Conservation (phyloP, 1,140 invertebrate species). For the Coenobita brevimanus region DNA sequence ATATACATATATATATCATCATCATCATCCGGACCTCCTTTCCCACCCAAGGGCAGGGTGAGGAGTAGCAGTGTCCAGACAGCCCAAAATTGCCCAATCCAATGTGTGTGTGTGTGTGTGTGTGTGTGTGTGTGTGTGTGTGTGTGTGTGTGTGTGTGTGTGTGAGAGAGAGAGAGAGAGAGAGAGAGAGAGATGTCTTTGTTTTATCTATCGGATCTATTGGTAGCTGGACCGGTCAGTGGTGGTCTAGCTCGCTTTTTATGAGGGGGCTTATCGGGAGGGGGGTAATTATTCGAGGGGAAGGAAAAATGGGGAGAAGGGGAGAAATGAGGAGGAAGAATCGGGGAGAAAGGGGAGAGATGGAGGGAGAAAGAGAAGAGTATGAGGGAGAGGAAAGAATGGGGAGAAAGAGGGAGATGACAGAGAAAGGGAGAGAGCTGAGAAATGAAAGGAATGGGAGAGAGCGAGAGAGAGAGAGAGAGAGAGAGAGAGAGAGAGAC, state of each 20-base stretch:
- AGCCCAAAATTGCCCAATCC: neutral
- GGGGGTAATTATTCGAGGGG: constrained; percentile 32
- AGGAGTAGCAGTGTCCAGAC: too few species aligned
- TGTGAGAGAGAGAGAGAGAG: too few species aligned
- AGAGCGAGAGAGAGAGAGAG: constrained; percentile 4
- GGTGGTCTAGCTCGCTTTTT: constrained; percentile 29
- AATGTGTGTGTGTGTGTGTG: neutral
- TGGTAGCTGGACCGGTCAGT: constrained; percentile 45
- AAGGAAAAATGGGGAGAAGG: neutral
- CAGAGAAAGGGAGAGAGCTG: neutral
- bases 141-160: neutral
- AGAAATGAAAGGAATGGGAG: neutral
- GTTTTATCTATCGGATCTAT: constrained; percentile 46
- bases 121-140: neutral
- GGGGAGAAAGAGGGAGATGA: neutral
- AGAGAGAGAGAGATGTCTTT: too few species aligned
- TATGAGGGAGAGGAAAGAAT: neutral
- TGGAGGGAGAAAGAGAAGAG: neutral
- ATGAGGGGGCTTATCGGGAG: constrained; percentile 1
- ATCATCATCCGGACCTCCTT: too few species aligned
- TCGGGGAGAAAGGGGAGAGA: neutral
- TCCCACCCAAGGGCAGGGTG: too few species aligned
- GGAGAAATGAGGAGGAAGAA: neutral
- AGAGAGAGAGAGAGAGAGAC: neutral
- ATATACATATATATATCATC: too few species aligned